A percentile compares a stretch with the other conserved stretches of the same genome.
Evolutionary conservation across 2,888 invertebrate species (phyloP).

Genomic region (Himalopsyche tibetana): DNA sequence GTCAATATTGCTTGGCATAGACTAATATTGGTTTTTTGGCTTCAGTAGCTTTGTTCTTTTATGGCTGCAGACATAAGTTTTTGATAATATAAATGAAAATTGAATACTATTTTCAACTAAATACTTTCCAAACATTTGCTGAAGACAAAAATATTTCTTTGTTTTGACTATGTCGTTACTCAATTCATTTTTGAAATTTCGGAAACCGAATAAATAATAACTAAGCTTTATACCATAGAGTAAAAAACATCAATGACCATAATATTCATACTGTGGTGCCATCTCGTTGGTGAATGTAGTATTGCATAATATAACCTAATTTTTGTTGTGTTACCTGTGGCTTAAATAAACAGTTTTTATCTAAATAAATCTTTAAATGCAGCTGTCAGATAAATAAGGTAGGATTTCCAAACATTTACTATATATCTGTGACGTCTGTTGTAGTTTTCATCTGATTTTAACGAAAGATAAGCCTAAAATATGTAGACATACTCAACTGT

Average conservation of each 20-base stretch:
- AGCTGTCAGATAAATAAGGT: slow-evolving; percentile 55
- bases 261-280: slow-evolving; percentile 57
- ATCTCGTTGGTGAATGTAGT: slow-evolving; percentile 61
- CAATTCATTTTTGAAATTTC: no score
- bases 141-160: no score
- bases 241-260: slow-evolving; percentile 28
- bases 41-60: no score
- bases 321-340: slow-evolving; percentile 55
- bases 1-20: not conserved
- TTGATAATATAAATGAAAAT: no score
- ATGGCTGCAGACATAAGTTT: no score
- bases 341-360: slow-evolving; percentile 56
- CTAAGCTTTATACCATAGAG: not conserved
- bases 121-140: no score
- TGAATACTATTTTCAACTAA: no score
- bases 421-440: not conserved
- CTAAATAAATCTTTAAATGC: slow-evolving; percentile 53
- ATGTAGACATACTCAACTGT: slow-evolving; percentile 53
- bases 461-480: slow-evolving; percentile 39
- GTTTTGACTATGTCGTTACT: no score
- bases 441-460: not conserved
- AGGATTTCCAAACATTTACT: slow-evolving; percentile 45
- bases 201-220: no score
- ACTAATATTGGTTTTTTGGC: not conserved
- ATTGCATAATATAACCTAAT: slow-evolving; percentile 64